Conservation (phyloP, 2,797 vertebrate genomes). For the Muscicapa striata region DNA sequence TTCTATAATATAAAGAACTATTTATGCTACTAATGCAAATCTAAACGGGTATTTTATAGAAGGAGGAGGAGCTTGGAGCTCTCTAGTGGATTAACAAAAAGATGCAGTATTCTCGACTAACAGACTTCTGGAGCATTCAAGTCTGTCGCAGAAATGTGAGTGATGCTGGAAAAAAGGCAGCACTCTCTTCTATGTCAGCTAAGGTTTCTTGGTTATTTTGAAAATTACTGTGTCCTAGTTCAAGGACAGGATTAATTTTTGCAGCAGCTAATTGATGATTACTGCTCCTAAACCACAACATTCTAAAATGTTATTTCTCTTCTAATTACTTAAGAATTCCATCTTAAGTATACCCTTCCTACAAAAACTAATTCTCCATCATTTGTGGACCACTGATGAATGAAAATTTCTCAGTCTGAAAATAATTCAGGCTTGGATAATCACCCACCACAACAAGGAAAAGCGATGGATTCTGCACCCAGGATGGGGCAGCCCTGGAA, state of each 20-base stretch:
- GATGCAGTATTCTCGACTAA: background rate
- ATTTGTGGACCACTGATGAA: background rate
- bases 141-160: background rate
- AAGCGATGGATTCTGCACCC: accelerated
- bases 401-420: background rate
- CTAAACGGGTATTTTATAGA: background rate
- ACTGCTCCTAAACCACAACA: background rate
- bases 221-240: background rate
- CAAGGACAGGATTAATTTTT: background rate
- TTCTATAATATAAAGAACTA: background rate
- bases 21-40: background rate
- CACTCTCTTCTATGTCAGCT: background rate
- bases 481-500: background rate
- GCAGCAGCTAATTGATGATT: background rate
- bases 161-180: background rate
- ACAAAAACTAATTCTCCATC: background rate
- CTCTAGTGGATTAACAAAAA: background rate
- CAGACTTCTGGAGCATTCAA: background rate
- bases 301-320: background rate
- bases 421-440: background rate
- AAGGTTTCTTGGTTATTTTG: background rate
- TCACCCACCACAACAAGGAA: background rate
- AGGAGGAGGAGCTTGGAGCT: slow-evolving; percentile 13
- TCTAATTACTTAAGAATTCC: background rate
- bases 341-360: background rate